Evolutionary conservation across 2,888 invertebrate genomes (phyloP).

Genomic region (Eilema depressum): DNA sequence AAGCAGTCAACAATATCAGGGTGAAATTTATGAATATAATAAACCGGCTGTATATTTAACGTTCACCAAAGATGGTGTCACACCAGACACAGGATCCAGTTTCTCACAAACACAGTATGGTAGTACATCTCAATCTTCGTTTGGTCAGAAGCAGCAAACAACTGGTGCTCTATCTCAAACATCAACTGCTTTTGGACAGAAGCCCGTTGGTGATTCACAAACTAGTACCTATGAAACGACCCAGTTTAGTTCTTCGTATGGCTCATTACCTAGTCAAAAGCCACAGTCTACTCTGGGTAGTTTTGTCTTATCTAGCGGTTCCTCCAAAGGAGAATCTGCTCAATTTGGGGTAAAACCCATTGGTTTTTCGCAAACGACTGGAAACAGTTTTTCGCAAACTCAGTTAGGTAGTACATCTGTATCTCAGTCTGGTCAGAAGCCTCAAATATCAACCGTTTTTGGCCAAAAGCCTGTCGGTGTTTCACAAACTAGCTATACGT

Average conservation of each 20-base stretch:
- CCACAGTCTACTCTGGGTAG: not conserved
- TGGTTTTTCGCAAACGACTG: not conserved
- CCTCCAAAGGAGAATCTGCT: not conserved
- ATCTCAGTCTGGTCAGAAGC: not conserved
- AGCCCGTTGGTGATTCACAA: not conserved
- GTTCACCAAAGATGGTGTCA: not conserved
- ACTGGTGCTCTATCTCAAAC: not conserved
- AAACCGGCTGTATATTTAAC: not conserved
- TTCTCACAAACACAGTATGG: conserved; percentile 6
- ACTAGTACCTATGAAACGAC: too few relatives aligned
- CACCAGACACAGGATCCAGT: not conserved
- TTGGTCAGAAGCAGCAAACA: not conserved
- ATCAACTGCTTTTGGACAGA: not conserved
- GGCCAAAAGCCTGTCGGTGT: not conserved
- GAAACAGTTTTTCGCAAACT: too few relatives aligned
- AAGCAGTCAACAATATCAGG: not conserved
- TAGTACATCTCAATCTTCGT: conserved; percentile 5
- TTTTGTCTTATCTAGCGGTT: not conserved
- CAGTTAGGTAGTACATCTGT: not conserved
- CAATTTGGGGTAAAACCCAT: not conserved
- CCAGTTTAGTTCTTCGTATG: too few relatives aligned
- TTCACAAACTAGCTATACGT: not conserved
- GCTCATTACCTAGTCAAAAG: not conserved
- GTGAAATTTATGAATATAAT: not conserved
- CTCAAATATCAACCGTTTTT: not conserved